These are phyloP conservation scores for Pristionchus fissidentatus DNA, from an alignment of 2,888 invertebrate species.

Conservation along the genomic window DNA sequence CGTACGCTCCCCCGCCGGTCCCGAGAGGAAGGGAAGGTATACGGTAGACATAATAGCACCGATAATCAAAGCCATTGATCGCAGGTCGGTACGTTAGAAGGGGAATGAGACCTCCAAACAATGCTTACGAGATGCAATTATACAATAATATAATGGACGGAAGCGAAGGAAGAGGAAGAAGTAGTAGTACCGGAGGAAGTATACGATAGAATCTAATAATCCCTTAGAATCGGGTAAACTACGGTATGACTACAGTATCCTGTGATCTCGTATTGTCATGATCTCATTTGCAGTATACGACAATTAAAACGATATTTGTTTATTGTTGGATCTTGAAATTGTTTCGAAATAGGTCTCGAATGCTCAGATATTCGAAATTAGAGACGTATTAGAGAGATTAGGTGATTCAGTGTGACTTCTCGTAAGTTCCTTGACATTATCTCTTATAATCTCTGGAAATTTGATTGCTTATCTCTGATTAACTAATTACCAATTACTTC, in stretches of 20 bases:
- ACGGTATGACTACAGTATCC: conserved; percentile 14
- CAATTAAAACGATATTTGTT: background rate
- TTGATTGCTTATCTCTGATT: background rate
- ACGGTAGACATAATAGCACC: background rate
- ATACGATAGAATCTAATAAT: background rate
- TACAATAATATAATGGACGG: background rate
- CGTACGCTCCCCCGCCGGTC: background rate
- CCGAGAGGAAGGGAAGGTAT: background rate
- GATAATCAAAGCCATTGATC: background rate
- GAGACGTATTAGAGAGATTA: background rate
- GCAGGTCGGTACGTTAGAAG: background rate
- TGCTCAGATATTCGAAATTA: background rate
- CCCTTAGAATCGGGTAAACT: background rate
- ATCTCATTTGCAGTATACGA: background rate
- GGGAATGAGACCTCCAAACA: background rate
- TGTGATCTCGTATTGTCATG: background rate
- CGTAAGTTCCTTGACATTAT: background rate
- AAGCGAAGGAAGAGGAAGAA: background rate
- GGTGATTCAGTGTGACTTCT: conserved; percentile 4
- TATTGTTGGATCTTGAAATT: too few species aligned
- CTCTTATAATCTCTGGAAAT: background rate
- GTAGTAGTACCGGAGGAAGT: background rate
- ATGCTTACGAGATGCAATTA: conserved; percentile 10
- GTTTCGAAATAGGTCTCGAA: too few species aligned
- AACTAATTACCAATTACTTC: background rate